phyloP scores from a whole-genome alignment of 2,888 invertebrate genomes.

The Melanostoma mellinum region DNA sequence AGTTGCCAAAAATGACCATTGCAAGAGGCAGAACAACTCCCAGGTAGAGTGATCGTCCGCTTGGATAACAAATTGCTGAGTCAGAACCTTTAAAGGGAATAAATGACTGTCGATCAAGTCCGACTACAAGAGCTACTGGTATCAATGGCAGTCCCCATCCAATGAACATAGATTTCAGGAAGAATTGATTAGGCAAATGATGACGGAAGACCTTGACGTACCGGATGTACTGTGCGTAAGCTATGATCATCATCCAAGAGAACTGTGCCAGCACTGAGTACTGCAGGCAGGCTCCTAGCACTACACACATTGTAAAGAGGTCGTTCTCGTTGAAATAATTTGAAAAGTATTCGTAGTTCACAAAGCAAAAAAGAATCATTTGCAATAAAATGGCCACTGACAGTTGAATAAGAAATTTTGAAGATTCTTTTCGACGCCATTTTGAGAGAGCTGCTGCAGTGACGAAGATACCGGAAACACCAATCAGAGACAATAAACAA shows the following conservation, averaged over 20 bases:
- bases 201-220: slow-evolving; percentile 86
- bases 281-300: slow-evolving; percentile 85
- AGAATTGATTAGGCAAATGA: slow-evolving; percentile 84
- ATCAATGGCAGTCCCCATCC: slow-evolving; percentile 86
- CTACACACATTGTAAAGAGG: slow-evolving; percentile 82
- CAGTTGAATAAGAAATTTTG: slow-evolving; percentile 86
- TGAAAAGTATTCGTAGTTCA: slow-evolving; percentile 78
- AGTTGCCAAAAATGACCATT: slow-evolving; percentile 83
- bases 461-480: slow-evolving; percentile 84
- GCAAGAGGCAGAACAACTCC: slow-evolving; percentile 83
- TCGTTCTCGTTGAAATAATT: slow-evolving; percentile 77
- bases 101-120: slow-evolving; percentile 83
- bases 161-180: slow-evolving; percentile 85
- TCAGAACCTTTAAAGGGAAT: slow-evolving; percentile 77
- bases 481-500: slow-evolving; percentile 84
- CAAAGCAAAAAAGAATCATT: slow-evolving; percentile 82
- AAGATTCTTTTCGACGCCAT: slow-evolving; percentile 86
- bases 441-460: slow-evolving; percentile 84
- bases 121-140: slow-evolving; percentile 83
- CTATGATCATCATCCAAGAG: slow-evolving; percentile 88
- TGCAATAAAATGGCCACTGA: slow-evolving; percentile 85
- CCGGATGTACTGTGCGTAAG: slow-evolving; percentile 86
- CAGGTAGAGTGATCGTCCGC: slow-evolving; percentile 82
- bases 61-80: slow-evolving; percentile 83
- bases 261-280: slow-evolving; percentile 88